Base-by-base conservation (phyloP, 1,140 invertebrate genomes). In the Cherax quadricarinatus region DNA sequence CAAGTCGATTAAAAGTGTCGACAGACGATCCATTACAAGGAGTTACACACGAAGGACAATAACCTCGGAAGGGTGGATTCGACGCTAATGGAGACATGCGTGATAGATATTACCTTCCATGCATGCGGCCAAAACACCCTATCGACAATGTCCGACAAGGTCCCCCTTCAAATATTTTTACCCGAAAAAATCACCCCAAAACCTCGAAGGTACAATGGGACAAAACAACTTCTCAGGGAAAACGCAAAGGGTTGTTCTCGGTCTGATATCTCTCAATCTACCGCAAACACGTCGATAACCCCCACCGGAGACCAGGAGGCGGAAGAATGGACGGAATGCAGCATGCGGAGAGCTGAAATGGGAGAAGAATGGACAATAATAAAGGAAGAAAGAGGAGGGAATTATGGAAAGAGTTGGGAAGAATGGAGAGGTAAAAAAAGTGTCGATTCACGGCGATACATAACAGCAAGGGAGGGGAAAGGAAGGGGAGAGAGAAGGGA, bases 291-390 rank as follows among this genome's bases (percentile, higher is more conserved):
- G 18, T 75, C 70, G 7, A 75, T 75, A 75, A 24, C 21, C n/a
- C 70, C 30, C n/a, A 75, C 70, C 6, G 12, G 70, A n/a, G 70
- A 6, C 14, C 5, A 53, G 57, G 51, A 60, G 51, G 24, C 12
- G 21, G 81, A 4, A 60, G 18, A 57, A 83, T 3, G n/a, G 16
- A n/a, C 16, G 81, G 57, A 83, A 83, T 83, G 24, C 57, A 49
- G 51, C 51, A 24, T 83, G 81, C 10, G 24, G 81, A 83, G 81
- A 3, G 80, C 16, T n/a, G 51, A 60, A 83, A 83, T 60, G 81
- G 81, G 57, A 83, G 80, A 57, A 82, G 81, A 83, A 83, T 83
- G n/a, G 81, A 21, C 41, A 75, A 30, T 83, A 60, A 83, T 83
- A 83, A 53, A 83, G 24, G 81, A 83, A 57, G 49, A 83, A 83